A percentile compares a stretch with the other conserved stretches of the same genome.
Evolutionary conservation across 2,888 invertebrate species (phyloP).

Genomic region (Maniola hyperantus): DNA sequence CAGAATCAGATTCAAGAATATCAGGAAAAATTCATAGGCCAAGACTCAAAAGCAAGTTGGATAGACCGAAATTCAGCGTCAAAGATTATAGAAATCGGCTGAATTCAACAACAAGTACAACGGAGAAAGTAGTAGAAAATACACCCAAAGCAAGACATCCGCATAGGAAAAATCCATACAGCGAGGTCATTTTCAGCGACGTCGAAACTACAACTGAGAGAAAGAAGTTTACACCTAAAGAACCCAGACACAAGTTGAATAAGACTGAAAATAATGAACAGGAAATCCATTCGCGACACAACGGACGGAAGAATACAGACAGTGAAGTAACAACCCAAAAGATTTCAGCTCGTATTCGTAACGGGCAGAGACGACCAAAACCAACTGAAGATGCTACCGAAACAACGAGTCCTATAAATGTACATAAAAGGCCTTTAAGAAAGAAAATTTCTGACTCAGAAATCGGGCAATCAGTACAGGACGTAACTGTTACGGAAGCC

Average conservation of each 20-base stretch:
- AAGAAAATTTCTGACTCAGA: slow-evolving; percentile 70
- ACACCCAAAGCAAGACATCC: slow-evolving; percentile 74
- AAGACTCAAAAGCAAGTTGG: slow-evolving; percentile 80
- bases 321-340: slow-evolving; percentile 68
- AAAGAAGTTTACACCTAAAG: slow-evolving; percentile 80
- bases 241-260: slow-evolving; percentile 64
- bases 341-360: slow-evolving; percentile 69
- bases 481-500: slow-evolving; percentile 65
- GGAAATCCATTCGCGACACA: slow-evolving; percentile 62
- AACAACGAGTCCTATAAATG: slow-evolving; percentile 54
- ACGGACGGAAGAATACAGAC: slow-evolving; percentile 62
- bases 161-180: slow-evolving; percentile 71
- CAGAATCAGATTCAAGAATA: slow-evolving; percentile 57
- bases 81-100: slow-evolving; percentile 88
- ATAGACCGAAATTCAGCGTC: slow-evolving; percentile 88
- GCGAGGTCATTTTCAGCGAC: slow-evolving; percentile 60
- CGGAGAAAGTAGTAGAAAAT: slow-evolving; percentile 62
- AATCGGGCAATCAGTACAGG: slow-evolving; percentile 69
- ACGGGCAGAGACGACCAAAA: slow-evolving; percentile 64
- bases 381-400: slow-evolving; percentile 70
- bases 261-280: slow-evolving; percentile 61
- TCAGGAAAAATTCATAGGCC: slow-evolving; percentile 60
- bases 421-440: slow-evolving; percentile 63
- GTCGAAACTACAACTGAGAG: slow-evolving; percentile 73
- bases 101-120: slow-evolving; percentile 79